A percentile compares a stretch with the other conserved stretches of the same genome.
Conservation (phyloP, 2,797 vertebrate species). For the Percopsis omiscomaycus region DNA sequence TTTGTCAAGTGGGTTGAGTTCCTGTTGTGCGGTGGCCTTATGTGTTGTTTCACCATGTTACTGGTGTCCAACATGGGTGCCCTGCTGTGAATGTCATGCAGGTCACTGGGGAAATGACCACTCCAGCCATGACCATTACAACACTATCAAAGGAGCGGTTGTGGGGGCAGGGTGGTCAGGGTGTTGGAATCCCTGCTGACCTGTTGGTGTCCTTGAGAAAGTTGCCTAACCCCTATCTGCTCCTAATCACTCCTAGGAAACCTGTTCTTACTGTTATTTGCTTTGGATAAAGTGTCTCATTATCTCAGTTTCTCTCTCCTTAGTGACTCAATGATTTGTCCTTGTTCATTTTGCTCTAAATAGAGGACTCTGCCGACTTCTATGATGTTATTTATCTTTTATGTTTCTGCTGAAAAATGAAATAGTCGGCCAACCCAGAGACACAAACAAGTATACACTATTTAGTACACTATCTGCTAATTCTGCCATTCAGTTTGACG, state of each 20-base stretch:
- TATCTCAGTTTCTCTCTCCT: not conserved
- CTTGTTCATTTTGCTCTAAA: slow-evolving; percentile 1
- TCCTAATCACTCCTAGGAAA: not conserved
- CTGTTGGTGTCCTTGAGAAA: not conserved
- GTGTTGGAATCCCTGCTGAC: not conserved
- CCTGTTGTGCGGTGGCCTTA: slow-evolving; percentile 5
- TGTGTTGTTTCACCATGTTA: slow-evolving; percentile 67
- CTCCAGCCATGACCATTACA: slow-evolving; percentile 47
- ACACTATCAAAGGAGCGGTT: not conserved
- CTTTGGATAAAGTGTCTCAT: not conserved
- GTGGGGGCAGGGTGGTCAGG: not conserved
- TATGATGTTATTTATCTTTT: slow-evolving; percentile 4
- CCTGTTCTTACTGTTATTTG: not conserved
- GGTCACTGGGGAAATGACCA: slow-evolving; percentile 75
- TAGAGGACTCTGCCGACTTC: not conserved
- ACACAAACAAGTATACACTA: slow-evolving; percentile 35
- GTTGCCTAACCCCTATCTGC: too few species aligned
- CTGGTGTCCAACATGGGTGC: slow-evolving; percentile 76
- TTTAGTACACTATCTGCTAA: slow-evolving; percentile 8
- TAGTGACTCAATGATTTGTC: not conserved
- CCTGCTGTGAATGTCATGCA: slow-evolving; percentile 79
- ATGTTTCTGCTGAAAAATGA: not conserved
- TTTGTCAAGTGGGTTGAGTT: not conserved
- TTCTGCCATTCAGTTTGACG: slow-evolving; percentile 70
- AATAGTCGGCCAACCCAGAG: slow-evolving; percentile 34